Conservation (phyloP, 2,888 invertebrate genomes). For the Lasioglossum lativentre region DNA sequence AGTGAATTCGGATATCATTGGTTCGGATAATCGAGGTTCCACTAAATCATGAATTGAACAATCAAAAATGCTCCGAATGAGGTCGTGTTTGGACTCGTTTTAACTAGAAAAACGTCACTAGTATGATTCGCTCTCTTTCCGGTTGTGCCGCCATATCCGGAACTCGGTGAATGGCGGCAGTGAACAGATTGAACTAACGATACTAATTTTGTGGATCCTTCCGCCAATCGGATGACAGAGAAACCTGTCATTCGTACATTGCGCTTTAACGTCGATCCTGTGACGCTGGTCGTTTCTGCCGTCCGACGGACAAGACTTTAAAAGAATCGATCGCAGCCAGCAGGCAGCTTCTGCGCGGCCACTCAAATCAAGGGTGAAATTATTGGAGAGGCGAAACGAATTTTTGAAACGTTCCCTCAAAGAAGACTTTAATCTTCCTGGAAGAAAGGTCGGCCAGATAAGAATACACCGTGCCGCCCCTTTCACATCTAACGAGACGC, state of each 20-base stretch:
- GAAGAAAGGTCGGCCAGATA: constrained; percentile 46
- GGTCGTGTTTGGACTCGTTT: not conserved
- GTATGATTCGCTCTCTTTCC: not conserved
- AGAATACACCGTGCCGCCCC: constrained; percentile 29
- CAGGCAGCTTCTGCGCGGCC: not conserved
- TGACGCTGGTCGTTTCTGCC: not conserved
- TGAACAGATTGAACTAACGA: not conserved
- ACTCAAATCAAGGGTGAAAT: constrained; percentile 57
- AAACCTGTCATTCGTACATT: not conserved
- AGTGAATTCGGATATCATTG: too few species aligned
- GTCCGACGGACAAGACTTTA: constrained; percentile 13
- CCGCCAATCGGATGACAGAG: not conserved
- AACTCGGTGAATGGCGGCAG: too few species aligned
- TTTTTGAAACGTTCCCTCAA: constrained; percentile 55
- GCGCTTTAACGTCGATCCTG: constrained; percentile 4
- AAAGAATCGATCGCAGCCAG: constrained; percentile 19
- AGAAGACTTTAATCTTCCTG: constrained; percentile 60
- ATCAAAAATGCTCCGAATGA: too few species aligned
- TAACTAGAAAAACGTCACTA: not conserved
- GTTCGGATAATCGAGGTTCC: not conserved
- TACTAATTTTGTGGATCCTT: not conserved
- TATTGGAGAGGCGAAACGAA: constrained; percentile 34
- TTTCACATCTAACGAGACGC: constrained; percentile 17
- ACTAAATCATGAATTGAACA: not conserved
- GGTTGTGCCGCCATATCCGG: not conserved